These are phyloP conservation scores for Parazoanthus swiftii DNA, from an alignment of 92 coral and sea anemone genomes.

Conservation along the genomic window DNA sequence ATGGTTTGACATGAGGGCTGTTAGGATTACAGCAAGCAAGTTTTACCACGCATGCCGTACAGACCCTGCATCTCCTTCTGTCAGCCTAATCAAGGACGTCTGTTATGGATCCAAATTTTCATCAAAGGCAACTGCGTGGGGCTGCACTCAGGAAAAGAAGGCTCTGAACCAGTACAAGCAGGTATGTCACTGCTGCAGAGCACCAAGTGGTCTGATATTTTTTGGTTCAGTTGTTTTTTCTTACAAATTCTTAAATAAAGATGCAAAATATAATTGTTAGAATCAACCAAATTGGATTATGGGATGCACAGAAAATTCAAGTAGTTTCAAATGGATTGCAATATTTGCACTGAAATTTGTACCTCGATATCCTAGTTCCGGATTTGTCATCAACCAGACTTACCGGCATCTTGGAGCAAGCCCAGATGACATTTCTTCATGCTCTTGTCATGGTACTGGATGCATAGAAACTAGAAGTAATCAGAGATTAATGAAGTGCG, in stretches of 20 bases:
- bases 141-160: constrained; percentile 54
- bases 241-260: too few relatives aligned
- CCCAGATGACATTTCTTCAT: constrained; percentile 59
- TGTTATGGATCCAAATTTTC: constrained; percentile 56
- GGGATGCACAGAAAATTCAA: too few relatives aligned
- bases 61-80: constrained; percentile 50
- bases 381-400: constrained; percentile 52
- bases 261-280: too few relatives aligned
- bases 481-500: too few relatives aligned
- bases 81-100: constrained; percentile 55
- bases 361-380: constrained; percentile 55
- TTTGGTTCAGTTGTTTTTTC: too few relatives aligned
- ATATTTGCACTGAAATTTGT: not conserved
- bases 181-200: too few relatives aligned
- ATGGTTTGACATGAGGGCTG: constrained; percentile 55
- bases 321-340: too few relatives aligned
- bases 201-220: too few relatives aligned
- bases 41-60: constrained; percentile 65
- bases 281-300: too few relatives aligned
- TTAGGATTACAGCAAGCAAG: constrained; percentile 60
- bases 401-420: constrained; percentile 61
- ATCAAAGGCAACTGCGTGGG: constrained; percentile 57
- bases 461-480: constrained; percentile 40
- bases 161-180: constrained; percentile 45
- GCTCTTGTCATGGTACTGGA: constrained; percentile 59